These are phyloP conservation scores for Phyllotis vaccarum DNA, from an alignment of 2,797 vertebrate species.

Conservation along the genomic window DNA sequence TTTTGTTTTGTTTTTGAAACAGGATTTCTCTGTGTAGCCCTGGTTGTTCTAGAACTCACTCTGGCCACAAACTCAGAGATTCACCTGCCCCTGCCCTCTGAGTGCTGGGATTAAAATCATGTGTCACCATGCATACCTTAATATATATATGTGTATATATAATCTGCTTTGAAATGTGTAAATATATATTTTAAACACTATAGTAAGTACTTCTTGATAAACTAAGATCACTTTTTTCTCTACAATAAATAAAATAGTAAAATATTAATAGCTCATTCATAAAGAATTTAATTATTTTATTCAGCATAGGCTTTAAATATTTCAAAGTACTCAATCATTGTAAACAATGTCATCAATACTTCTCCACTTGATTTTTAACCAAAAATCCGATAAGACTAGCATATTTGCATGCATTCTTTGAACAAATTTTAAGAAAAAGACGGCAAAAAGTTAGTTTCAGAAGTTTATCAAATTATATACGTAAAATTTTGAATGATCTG, in stretches of 20 bases:
- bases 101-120: background rate
- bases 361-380: conserved; percentile 35
- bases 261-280: conserved; percentile 24
- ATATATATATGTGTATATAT: background rate
- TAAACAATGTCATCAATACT: background rate
- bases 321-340: conserved; percentile 38
- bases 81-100: background rate
- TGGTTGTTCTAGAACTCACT: background rate
- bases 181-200: conserved; percentile 19
- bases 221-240: background rate
- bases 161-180: conserved; percentile 8
- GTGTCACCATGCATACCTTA: background rate
- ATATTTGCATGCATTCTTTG: conserved; percentile 43
- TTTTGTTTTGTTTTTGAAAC: background rate
- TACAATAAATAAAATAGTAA: conserved; percentile 37
- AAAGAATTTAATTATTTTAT: conserved; percentile 33
- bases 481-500: conserved; percentile 41
- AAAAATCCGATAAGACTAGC: conserved; percentile 17
- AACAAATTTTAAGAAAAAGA: conserved; percentile 24
- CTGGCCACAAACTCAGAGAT: background rate
- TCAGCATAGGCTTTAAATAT: conserved; percentile 45
- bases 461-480: conserved; percentile 55
- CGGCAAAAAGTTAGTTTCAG: conserved; percentile 48
- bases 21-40: background rate
- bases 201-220: background rate